Evolutionary conservation across 2,888 invertebrate species (phyloP).

Genomic region (Polylopha cassiicola): DNA sequence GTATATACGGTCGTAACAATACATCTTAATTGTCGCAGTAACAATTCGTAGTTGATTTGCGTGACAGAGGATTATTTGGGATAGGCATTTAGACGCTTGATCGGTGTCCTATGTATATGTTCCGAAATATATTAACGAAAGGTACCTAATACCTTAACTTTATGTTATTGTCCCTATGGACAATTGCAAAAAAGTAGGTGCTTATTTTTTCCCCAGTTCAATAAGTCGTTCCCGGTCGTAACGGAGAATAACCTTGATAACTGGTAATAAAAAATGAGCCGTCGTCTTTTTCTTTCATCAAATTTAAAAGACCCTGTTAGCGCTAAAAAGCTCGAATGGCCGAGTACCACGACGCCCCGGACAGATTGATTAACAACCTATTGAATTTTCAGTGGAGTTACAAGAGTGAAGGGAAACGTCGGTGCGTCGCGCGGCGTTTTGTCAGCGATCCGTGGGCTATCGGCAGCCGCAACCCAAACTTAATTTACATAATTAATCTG

Average conservation of each 20-base stretch:
- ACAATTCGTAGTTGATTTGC: constrained; percentile 10
- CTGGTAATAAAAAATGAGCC: not conserved
- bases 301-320: constrained; percentile 18
- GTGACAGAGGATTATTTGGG: constrained; percentile 12
- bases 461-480: constrained; percentile 48
- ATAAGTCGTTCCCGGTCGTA: too few relatives aligned
- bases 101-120: too few relatives aligned
- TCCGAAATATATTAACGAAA: too few relatives aligned
- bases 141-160: too few relatives aligned
- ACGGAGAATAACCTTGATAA: too few relatives aligned
- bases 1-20: constrained; percentile 13
- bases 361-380: constrained; percentile 39
- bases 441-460: constrained; percentile 46
- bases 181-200: too few relatives aligned
- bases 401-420: constrained; percentile 32
- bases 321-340: constrained; percentile 18
- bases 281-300: constrained; percentile 1
- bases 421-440: constrained; percentile 38
- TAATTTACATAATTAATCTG: constrained; percentile 65
- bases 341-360: constrained; percentile 11
- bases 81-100: too few relatives aligned
- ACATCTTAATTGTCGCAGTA: constrained; percentile 17
- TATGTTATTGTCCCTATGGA: too few relatives aligned
- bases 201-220: too few relatives aligned
- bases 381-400: constrained; percentile 38